Conservation (phyloP, 2,888 invertebrate species). For the Empis livida region DNA sequence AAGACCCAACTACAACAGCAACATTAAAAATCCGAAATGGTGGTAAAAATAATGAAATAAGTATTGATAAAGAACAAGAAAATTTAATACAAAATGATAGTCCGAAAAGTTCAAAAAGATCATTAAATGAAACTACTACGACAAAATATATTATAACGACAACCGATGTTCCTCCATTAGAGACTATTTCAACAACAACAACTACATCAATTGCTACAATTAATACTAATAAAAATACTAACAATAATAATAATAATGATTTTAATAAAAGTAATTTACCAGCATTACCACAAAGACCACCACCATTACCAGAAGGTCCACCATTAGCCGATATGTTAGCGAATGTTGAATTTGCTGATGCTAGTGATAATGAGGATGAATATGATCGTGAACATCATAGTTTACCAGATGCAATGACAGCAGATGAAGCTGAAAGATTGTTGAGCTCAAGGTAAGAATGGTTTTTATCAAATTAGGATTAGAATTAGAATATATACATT, state of each 20-base stretch:
- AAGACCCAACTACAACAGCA: slow-evolving; percentile 6
- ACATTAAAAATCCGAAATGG: slow-evolving; percentile 2
- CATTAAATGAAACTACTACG: neutral
- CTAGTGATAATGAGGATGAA: slow-evolving; percentile 38
- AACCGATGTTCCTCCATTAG: neutral
- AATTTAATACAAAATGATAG: neutral
- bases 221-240: neutral
- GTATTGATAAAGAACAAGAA: neutral
- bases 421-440: slow-evolving; percentile 77
- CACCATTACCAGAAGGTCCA: slow-evolving; percentile 37
- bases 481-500: no score
- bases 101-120: neutral
- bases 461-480: no score
- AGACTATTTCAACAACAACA: neutral
- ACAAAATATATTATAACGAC: no score
- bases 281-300: slow-evolving; percentile 22
- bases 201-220: neutral
- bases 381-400: slow-evolving; percentile 21
- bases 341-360: slow-evolving; percentile 45
- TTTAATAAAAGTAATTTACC: slow-evolving; percentile 7
- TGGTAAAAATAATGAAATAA: slow-evolving; percentile 1
- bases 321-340: slow-evolving; percentile 36
- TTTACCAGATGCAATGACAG: slow-evolving; percentile 55
- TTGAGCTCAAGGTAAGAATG: slow-evolving; percentile 63
- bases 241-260: neutral